Conservation (phyloP, 2,888 invertebrate genomes). For the Cephus rjabovi region DNA sequence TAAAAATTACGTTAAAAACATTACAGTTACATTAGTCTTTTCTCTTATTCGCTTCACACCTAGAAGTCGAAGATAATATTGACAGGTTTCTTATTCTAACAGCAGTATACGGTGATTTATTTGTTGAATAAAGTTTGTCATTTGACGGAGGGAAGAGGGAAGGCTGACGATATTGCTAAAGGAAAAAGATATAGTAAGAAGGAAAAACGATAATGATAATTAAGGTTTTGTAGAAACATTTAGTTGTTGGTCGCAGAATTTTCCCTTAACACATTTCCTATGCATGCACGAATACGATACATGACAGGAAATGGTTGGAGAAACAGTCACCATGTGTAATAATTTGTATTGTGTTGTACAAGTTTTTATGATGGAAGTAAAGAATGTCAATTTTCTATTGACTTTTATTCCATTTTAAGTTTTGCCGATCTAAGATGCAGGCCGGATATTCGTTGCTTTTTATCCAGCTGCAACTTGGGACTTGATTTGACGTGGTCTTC, state of each 20-base stretch:
- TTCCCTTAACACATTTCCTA: background rate
- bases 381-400: background rate
- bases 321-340: background rate
- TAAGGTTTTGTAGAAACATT: background rate
- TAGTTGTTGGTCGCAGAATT: background rate
- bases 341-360: background rate
- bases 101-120: background rate
- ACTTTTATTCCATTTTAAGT: background rate
- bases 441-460: background rate
- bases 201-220: background rate
- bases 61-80: background rate
- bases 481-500: background rate
- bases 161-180: background rate
- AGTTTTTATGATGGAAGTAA: background rate
- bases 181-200: background rate
- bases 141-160: background rate
- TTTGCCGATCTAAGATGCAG: background rate
- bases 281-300: background rate
- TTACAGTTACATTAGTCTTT: background rate
- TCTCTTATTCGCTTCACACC: background rate
- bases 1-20: constrained; percentile 39
- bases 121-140: background rate
- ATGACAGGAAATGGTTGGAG: background rate
- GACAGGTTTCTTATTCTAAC: background rate
- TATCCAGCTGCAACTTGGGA: background rate